Evolutionary conservation across 2,113 vertebrate species (phyloP).

Genomic region (Leucopsar rothschildi): DNA sequence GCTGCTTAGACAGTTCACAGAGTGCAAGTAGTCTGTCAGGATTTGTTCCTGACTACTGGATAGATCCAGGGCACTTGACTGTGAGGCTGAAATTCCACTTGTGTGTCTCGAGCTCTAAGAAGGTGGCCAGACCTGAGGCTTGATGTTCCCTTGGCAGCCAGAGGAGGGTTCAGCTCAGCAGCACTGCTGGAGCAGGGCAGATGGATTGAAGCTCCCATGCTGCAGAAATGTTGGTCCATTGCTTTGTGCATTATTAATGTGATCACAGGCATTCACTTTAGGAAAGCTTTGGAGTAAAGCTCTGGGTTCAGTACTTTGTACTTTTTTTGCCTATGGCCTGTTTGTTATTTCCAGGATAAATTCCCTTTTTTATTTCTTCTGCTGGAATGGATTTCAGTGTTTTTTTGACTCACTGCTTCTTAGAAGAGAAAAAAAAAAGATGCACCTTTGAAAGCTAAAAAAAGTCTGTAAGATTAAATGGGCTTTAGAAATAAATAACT

Average conservation of each 20-base stretch:
- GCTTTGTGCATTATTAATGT: not conserved
- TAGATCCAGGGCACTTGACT: not conserved
- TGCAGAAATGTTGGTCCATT: not conserved
- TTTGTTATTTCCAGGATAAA: not conserved
- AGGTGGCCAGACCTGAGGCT: not conserved
- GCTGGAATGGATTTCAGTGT: not conserved
- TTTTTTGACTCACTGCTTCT: not conserved
- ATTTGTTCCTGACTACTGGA: not conserved
- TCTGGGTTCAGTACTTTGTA: not conserved
- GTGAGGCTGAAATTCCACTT: not conserved
- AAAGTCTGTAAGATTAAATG: not conserved
- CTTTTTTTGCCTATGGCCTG: not conserved
- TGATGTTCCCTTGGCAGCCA: not conserved
- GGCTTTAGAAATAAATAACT: not conserved
- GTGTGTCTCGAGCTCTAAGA: rapidly evolving
- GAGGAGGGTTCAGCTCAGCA: not conserved
- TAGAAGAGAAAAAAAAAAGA: not conserved
- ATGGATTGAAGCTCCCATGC: rapidly evolving
- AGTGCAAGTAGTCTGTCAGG: not conserved
- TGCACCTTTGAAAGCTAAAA: not conserved
- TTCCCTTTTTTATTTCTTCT: not conserved
- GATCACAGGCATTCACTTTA: not conserved
- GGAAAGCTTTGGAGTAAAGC: not conserved
- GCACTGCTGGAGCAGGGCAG: not conserved
- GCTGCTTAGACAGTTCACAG: not conserved